These are phyloP conservation scores for Diploscapter pachys DNA, from an alignment of 1,140 invertebrate genomes.

Conservation along the genomic window DNA sequence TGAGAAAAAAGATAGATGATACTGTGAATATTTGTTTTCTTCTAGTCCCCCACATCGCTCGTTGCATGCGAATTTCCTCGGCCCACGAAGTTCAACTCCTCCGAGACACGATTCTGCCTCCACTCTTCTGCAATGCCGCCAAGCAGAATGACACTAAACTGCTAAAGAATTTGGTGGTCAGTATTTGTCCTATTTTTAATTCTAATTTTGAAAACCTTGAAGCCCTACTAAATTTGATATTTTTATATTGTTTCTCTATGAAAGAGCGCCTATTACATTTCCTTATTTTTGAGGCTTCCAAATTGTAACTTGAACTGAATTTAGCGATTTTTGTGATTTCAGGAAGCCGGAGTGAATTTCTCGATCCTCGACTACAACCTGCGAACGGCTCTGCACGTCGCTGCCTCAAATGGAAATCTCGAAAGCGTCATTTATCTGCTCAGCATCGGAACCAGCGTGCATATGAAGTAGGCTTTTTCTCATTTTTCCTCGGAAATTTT, in stretches of 20 bases:
- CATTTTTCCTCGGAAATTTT: background rate
- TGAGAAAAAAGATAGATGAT: too few relatives aligned
- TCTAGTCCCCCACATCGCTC: slow-evolving; percentile 54
- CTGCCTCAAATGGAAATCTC: slow-evolving; percentile 71
- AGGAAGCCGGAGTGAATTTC: slow-evolving; percentile 69
- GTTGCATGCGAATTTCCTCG: slow-evolving; percentile 69
- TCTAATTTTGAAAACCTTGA: background rate
- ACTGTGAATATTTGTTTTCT: background rate
- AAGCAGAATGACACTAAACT: slow-evolving; percentile 66
- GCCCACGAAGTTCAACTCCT: slow-evolving; percentile 70
- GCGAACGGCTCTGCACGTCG: slow-evolving; percentile 77
- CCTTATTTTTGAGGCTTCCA: too few relatives aligned
- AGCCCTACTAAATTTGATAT: background rate
- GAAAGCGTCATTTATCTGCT: slow-evolving; percentile 73
- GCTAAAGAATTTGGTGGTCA: slow-evolving; percentile 60
- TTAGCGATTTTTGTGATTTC: background rate
- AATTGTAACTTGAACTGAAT: too few relatives aligned
- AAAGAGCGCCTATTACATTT: too few relatives aligned
- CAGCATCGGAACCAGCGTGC: slow-evolving; percentile 78
- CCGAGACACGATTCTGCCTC: slow-evolving; percentile 73
- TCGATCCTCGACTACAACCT: slow-evolving; percentile 74
- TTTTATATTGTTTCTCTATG: too few relatives aligned
- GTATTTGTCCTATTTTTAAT: background rate
- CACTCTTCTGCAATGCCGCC: slow-evolving; percentile 74
- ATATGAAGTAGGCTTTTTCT: slow-evolving; percentile 60